Conservation (phyloP, 2,888 invertebrate species). For the Ganaspis brasiliensis region DNA sequence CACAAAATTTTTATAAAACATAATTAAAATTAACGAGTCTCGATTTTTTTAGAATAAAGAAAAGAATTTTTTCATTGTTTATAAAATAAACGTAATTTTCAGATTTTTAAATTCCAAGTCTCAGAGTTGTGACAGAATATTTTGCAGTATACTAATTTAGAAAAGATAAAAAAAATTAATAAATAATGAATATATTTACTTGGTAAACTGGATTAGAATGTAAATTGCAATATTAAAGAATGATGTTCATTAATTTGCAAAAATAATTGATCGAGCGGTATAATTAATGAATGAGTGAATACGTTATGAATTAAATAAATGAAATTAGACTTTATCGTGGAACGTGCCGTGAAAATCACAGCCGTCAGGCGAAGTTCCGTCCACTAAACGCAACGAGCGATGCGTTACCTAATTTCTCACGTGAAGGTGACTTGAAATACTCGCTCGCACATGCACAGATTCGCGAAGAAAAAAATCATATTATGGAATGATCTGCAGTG, state of each 20-base stretch:
- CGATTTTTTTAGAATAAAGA: too few relatives aligned
- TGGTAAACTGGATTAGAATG: background rate
- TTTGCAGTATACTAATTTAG: too few relatives aligned
- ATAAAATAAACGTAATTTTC: too few relatives aligned
- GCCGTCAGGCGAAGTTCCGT: conserved; percentile 66
- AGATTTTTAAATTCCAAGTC: too few relatives aligned
- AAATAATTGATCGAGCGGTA: background rate
- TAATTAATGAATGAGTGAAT: conserved; percentile 17
- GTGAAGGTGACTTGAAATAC: conserved; percentile 61
- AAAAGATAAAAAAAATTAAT: too few relatives aligned
- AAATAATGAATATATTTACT: too few relatives aligned
- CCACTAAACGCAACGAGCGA: conserved; percentile 63
- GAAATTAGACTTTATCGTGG: conserved; percentile 9
- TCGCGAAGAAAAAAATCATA: conserved; percentile 52
- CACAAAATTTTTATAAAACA: too few relatives aligned
- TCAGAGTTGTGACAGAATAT: too few relatives aligned
- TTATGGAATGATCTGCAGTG: conserved; percentile 57
- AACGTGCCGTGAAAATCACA: conserved; percentile 53
- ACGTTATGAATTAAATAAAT: conserved; percentile 17
- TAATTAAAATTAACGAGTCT: too few relatives aligned
- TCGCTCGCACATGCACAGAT: conserved; percentile 51
- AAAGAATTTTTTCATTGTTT: too few relatives aligned
- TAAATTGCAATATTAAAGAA: background rate
- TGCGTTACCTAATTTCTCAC: conserved; percentile 63
- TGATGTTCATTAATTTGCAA: background rate